Conservation (phyloP, 2,113 vertebrate species). For the Dromaius novaehollandiae region DNA sequence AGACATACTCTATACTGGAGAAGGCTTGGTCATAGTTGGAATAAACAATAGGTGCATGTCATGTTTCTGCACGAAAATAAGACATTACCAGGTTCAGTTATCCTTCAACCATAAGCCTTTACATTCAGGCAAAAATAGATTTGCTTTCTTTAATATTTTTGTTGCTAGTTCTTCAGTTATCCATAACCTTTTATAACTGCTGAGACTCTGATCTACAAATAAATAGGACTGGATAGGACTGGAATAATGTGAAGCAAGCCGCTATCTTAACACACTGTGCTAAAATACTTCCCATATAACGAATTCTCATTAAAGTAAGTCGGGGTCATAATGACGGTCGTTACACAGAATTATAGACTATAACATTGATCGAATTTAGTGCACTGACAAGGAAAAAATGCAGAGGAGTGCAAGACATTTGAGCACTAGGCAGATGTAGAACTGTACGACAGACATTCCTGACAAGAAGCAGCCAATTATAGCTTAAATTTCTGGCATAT, state of each 20-base stretch:
- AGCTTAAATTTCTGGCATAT: slow-evolving; percentile 83
- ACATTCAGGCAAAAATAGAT: not conserved
- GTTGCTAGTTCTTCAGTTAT: not conserved
- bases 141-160: not conserved
- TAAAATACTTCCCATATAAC: slow-evolving; percentile 40
- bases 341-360: slow-evolving; percentile 77
- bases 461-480: slow-evolving; percentile 90
- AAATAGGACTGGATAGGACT: not conserved
- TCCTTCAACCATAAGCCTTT: not conserved
- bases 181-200: not conserved
- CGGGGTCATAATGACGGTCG: slow-evolving; percentile 72
- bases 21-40: not conserved
- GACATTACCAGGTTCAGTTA: not conserved
- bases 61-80: not conserved
- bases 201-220: not conserved
- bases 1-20: not conserved
- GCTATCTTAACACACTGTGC: not conserved
- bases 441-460: slow-evolving; percentile 78
- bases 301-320: slow-evolving; percentile 73
- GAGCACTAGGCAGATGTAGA: slow-evolving; percentile 80
- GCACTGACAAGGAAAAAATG: slow-evolving; percentile 71
- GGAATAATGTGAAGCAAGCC: not conserved
- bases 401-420: slow-evolving; percentile 73
- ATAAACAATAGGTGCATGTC: not conserved
- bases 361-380: slow-evolving; percentile 68